phyloP scores from a whole-genome alignment of 2,113 vertebrate genomes.

The Rhinopomastus cyanomelas region DNA sequence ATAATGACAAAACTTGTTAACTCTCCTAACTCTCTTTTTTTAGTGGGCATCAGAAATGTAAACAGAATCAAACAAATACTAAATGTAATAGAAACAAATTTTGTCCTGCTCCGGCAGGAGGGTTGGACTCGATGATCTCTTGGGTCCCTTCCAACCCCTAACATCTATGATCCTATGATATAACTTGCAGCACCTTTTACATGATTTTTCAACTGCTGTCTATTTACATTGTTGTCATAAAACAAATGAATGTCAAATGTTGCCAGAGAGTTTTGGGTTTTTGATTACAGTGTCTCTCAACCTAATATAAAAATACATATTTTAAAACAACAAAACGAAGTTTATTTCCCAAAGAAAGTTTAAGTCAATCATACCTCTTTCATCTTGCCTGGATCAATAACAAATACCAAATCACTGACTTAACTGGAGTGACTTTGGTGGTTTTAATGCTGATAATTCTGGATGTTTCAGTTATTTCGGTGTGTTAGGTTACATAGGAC shows the following conservation, averaged over 20 bases:
- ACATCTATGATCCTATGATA: too few relatives aligned
- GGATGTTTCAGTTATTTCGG: neutral
- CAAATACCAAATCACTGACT: conserved; percentile 94
- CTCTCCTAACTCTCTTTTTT: neutral
- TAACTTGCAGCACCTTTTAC: neutral
- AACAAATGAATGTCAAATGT: neutral
- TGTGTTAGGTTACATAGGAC: neutral
- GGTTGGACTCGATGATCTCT: too few relatives aligned
- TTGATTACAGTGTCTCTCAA: neutral
- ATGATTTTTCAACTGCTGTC: neutral
- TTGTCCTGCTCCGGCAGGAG: too few relatives aligned
- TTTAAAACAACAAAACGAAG: neutral
- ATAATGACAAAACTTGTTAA: neutral
- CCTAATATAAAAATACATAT: neutral
- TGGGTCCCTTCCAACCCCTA: too few relatives aligned
- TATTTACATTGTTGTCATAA: neutral
- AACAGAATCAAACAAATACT: neutral
- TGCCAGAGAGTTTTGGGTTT: neutral
- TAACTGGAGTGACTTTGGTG: neutral
- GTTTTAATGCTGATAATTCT: neutral
- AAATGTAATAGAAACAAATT: neutral
- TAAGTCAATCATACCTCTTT: conserved; percentile 85
- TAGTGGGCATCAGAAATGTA: neutral
- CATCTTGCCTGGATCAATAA: conserved; percentile 95
- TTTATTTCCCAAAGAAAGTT: neutral